Base-by-base conservation (phyloP, 2,888 invertebrate genomes). In the Scelioninae gen. 1 region DNA sequence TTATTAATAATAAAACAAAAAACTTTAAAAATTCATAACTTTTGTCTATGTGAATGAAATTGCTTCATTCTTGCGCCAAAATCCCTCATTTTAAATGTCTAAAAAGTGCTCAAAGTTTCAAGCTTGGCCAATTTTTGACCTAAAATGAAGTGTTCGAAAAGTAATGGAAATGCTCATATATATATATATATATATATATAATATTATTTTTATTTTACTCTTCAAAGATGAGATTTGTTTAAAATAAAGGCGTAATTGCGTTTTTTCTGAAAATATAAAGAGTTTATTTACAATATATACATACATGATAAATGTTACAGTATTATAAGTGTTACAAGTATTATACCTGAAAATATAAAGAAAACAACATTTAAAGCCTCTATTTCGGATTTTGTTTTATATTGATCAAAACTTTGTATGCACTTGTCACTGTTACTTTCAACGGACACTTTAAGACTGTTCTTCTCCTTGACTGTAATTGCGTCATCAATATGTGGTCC, bases 291-390 rank as follows among this genome's bases (percentile, higher is more conserved):
- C 23, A 23, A 23, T 23, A 23, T 23, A 23, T 23, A 23, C 23
- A 23, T 23, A 23, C 23, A 23, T 55, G 31, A 32, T 32, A 6
- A 8, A 10, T 53, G 23, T 29, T n/a, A 53, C 7, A 29, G n/a
- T 53, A n/a, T 53, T 29, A 29, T 32, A 55, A 8, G 7, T 15
- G 8, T 10, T 55, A 32, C 23, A 55, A 8, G 13, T 55, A 31
- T 32, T 7, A 55, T 55, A 55, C 55, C 62, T 45, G 62, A 13
- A 47, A 62, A 13, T 60, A 62, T 38, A 45, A 62, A 31, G 31
- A 11, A 62, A 62, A 62, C 62, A 45, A 62, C 62, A 62, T 62
- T 62, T 62, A 62, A 45, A 45, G 62, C 62, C 62, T 62, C 62
- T 62, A 62, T 31, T 62, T 62, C 62, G 8, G 56, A 16, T 38